A percentile compares a stretch with the other conserved stretches of the same genome.
Conservation (phyloP, 2,113 vertebrate species). For the Gambusia affinis region DNA sequence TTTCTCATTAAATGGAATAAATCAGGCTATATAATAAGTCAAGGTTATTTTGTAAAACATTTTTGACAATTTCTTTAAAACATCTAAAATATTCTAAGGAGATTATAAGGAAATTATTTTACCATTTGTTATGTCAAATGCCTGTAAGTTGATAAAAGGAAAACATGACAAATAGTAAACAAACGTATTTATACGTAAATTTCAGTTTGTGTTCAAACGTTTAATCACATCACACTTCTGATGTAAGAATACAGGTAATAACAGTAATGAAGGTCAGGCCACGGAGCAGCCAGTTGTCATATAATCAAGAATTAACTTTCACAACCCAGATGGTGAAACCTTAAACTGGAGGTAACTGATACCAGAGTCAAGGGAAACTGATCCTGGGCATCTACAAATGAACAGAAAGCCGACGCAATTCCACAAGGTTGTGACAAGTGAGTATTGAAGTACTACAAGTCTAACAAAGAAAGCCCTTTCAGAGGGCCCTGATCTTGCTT, state of each 20-base stretch:
- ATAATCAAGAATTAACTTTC: constrained; percentile 54
- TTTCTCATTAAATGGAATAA: not conserved
- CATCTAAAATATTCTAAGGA: too few relatives aligned
- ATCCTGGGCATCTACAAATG: constrained; percentile 53
- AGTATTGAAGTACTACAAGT: constrained; percentile 39
- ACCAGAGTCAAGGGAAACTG: constrained; percentile 52
- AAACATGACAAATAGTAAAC: constrained; percentile 41
- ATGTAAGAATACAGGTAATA: not conserved
- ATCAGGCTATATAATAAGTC: not conserved
- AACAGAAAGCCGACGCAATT: constrained; percentile 32
- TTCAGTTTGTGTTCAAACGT: not conserved
- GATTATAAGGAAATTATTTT: not conserved
- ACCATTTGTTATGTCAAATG: not conserved
- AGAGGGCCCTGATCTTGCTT: constrained; percentile 20
- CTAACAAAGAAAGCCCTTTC: constrained; percentile 16
- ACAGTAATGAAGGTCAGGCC: constrained; percentile 23
- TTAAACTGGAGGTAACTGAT: constrained; percentile 57
- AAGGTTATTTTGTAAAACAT: too few relatives aligned
- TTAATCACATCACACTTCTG: not conserved
- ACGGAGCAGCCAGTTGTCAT: constrained; percentile 34
- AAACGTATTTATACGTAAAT: constrained; percentile 33
- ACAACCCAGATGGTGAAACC: constrained; percentile 59
- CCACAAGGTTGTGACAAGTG: not conserved
- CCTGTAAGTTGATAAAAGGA: constrained; percentile 18
- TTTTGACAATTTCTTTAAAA: too few relatives aligned